These are phyloP conservation scores for Drosophila leontia DNA, from an alignment of 1,140 invertebrate species.

Conservation along the genomic window DNA sequence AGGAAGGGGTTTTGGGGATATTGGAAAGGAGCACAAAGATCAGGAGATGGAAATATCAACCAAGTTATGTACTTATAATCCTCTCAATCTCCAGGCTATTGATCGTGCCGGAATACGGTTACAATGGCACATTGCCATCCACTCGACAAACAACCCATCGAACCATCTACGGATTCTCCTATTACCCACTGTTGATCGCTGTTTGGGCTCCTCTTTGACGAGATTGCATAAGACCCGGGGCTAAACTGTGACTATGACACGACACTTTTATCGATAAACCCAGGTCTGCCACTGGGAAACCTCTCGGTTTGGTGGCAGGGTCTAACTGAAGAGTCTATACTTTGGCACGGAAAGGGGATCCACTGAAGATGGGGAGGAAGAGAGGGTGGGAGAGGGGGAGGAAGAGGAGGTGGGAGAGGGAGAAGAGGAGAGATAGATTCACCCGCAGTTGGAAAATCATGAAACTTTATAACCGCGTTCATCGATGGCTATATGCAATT, in stretches of 20 bases:
- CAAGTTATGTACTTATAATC: not conserved
- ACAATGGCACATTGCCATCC: constrained; percentile 3
- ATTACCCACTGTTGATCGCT: constrained; percentile 1
- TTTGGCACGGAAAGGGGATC: not conserved
- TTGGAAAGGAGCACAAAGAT: not conserved
- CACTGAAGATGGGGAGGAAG: too few species aligned
- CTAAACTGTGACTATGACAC: constrained; percentile 27
- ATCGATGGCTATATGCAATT: constrained; percentile 43
- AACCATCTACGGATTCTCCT: constrained; percentile 17
- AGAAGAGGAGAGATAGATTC: not conserved
- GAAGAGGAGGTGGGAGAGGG: too few species aligned
- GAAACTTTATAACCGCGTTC: constrained; percentile 41
- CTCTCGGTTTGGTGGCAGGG: not conserved
- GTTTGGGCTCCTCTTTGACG: constrained; percentile 6
- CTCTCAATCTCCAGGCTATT: not conserved
- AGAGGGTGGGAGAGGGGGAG: too few species aligned
- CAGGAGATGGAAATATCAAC: not conserved
- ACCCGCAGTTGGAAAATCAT: constrained; percentile 24
- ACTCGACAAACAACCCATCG: not conserved
- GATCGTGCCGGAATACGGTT: not conserved
- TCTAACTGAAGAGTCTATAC: not conserved
- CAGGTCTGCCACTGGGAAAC: constrained; percentile 10
- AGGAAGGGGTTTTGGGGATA: not conserved
- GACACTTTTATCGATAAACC: constrained; percentile 34
- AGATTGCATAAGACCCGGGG: constrained; percentile 18